These are phyloP conservation scores for Agrilus planipennis DNA, from an alignment of 1,140 invertebrate genomes.

Conservation along the genomic window DNA sequence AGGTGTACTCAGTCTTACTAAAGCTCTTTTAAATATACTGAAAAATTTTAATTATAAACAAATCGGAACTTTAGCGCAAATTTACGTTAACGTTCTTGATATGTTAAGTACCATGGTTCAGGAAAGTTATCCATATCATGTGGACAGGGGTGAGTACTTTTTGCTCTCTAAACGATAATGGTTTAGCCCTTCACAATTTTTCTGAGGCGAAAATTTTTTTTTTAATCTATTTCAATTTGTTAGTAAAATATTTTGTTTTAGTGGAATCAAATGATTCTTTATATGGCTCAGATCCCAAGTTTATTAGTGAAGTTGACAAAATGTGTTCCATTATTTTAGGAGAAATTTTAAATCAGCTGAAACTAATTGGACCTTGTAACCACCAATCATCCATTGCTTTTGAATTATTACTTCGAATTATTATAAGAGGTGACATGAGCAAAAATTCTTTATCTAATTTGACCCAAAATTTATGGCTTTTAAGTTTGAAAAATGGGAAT, in stretches of 20 bases:
- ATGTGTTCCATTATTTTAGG: conserved; percentile 66
- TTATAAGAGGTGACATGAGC: conserved; percentile 55
- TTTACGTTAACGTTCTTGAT: conserved; percentile 63
- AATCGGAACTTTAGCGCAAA: conserved; percentile 40
- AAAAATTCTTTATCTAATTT: conserved; percentile 47
- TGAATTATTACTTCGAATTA: conserved; percentile 62
- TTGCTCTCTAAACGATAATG: not conserved
- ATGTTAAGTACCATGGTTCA: conserved; percentile 61
- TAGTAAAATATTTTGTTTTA: conserved; percentile 32
- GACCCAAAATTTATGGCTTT: conserved; percentile 65
- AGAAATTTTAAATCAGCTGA: conserved; percentile 63
- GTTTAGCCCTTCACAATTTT: not conserved
- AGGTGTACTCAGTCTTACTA: conserved; percentile 64
- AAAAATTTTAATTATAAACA: conserved; percentile 56
- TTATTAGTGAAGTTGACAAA: conserved; percentile 66
- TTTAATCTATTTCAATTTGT: not conserved
- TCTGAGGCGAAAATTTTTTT: not conserved
- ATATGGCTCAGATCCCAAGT: conserved; percentile 84
- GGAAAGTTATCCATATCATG: conserved; percentile 69
- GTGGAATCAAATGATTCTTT: conserved; percentile 88
- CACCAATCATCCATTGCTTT: conserved; percentile 57
- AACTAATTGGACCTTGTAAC: conserved; percentile 47
- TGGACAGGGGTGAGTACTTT: conserved; percentile 50
- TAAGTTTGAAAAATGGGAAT: conserved; percentile 50
- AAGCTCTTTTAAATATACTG: conserved; percentile 61